Evolutionary conservation across 2,888 invertebrate genomes (phyloP), one percentile per base, ranked within the genome.

Genomic region (Caenorhabditis sp.): DNA sequence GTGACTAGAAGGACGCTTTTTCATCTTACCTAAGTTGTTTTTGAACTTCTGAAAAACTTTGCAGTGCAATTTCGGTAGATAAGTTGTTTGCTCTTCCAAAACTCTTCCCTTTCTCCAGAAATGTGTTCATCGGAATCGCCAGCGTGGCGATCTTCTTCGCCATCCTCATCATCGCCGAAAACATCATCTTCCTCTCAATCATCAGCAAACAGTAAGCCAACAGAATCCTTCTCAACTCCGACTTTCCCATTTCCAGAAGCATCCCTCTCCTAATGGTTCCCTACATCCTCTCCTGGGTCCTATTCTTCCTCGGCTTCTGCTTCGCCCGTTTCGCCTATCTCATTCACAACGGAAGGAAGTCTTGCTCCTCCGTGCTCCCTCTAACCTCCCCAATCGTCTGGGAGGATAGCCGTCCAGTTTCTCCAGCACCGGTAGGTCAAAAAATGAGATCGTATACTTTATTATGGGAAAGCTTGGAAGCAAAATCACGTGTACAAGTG

Each of bases 211-310:
- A 85, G 84, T 85, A 51, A 63, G 70, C 69, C n/a, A 31, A 14
- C 2, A 0, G 14, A 16, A 56, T 56, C n/a, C 26, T 28, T n/a
- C n/a, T n/a, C n/a, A n/a, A n/a, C n/a, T n/a, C n/a, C n/a, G n/a
- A n/a, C 1, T 35, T 35, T 5, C 22, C 12, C 12, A n/a, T 44
- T 63, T 74, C 16, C 80, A 85, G 84, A 81, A 80, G 79, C 44
- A 59, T 79, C 12, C 49, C 64, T 1, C 74, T 85, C 0, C 70
- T 85, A 14, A 66, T 85, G 4, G 31, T 85, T 12, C 84, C 84
- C 4, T 85, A 85, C 51, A 58, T 85, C n/a, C 64, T 85, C 24
- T 85, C 84, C 12, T 85, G 80, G 81, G 68, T 81, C 6, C 51
- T 85, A n/a, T 74, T 85, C 51, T 28, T 79, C 22, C 58, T 84